A percentile compares a stretch with the other conserved stretches of the same genome.
Conservation (phyloP, 2,888 invertebrate species). For the Eurois occulta region DNA sequence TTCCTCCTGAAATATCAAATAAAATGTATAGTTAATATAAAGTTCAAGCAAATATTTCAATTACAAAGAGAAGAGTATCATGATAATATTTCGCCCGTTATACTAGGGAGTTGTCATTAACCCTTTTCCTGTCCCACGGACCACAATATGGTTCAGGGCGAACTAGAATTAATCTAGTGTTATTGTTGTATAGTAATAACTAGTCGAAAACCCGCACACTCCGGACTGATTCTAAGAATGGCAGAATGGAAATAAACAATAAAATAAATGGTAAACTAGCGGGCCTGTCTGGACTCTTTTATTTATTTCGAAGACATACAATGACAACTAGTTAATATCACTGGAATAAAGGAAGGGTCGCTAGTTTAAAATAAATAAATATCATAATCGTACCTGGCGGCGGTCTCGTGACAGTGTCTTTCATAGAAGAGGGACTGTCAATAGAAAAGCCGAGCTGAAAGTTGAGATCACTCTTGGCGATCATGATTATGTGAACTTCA, state of each 20-base stretch:
- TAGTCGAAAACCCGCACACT: not conserved
- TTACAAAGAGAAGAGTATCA: not conserved
- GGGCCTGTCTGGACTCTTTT: not conserved
- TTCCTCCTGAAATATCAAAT: constrained; percentile 67
- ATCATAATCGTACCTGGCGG: constrained; percentile 69
- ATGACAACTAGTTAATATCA: not conserved
- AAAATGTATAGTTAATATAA: not conserved
- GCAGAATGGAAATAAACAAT: not conserved
- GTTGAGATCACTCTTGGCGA: constrained; percentile 70
- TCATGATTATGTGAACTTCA: constrained; percentile 65
- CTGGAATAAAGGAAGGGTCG: not conserved
- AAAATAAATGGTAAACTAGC: not conserved
- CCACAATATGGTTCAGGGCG: too few relatives aligned
- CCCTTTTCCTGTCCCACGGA: too few relatives aligned
- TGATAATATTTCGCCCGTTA: not conserved
- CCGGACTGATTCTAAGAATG: not conserved
- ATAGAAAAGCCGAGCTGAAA: constrained; percentile 78
- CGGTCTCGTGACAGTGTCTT: constrained; percentile 74
- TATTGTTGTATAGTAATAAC: not conserved
- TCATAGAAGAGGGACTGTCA: constrained; percentile 67
- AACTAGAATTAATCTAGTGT: too few relatives aligned
- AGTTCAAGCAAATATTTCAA: not conserved
- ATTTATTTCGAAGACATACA: not conserved
- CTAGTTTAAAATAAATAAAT: not conserved
- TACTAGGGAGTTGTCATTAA: not conserved